Evolutionary conservation across 1,140 invertebrate genomes (phyloP).

Genomic region (Cyclargus thomasi): DNA sequence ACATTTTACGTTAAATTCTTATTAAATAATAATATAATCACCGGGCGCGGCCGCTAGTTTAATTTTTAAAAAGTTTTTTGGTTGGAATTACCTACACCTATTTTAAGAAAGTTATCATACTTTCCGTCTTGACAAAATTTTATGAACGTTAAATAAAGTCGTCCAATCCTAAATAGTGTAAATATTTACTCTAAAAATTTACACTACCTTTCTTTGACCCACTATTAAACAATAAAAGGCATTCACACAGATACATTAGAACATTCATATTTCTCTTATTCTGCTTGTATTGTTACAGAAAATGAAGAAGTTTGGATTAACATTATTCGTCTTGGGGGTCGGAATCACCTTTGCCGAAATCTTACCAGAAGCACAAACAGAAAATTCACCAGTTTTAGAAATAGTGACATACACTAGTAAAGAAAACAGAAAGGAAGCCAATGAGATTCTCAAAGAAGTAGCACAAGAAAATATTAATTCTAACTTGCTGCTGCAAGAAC

Average conservation of each 20-base stretch:
- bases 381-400: not conserved
- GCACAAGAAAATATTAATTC: not conserved
- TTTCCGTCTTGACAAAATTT: not conserved
- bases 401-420: not conserved
- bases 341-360: constrained; percentile 28
- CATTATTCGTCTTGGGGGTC: constrained; percentile 39
- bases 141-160: not conserved
- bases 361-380: not conserved
- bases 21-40: no score
- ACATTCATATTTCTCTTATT: constrained; percentile 8
- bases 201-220: constrained; percentile 53
- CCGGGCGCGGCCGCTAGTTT: no score
- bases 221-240: constrained; percentile 42
- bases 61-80: no score
- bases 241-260: constrained; percentile 16
- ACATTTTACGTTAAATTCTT: no score
- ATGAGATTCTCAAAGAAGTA: not conserved
- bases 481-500: not conserved
- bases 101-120: no score
- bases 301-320: constrained; percentile 43
- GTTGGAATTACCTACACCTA: no score
- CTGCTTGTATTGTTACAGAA: constrained; percentile 39
- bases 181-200: constrained; percentile 26
- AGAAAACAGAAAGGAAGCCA: not conserved
- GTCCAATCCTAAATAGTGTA: not conserved